Evolutionary conservation across 2,113 vertebrate species (phyloP).

Genomic region (Protomyctophum bolini): DNA sequence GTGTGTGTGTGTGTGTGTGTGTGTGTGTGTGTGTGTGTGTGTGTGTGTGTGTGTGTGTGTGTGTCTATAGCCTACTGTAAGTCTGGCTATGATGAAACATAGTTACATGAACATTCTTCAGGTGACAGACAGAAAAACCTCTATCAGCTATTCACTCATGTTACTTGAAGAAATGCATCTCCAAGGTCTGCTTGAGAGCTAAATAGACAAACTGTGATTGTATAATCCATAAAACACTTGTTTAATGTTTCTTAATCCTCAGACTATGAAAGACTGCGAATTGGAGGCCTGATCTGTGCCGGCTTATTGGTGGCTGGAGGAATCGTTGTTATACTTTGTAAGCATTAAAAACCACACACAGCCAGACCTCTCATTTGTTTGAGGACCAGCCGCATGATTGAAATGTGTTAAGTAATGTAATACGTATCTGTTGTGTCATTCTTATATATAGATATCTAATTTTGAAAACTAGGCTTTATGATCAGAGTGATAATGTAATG

Average conservation of each 20-base stretch:
- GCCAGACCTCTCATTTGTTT: not conserved
- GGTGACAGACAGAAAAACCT: no score
- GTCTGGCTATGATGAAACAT: not conserved
- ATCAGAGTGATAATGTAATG: not conserved
- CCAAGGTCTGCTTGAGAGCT: not conserved
- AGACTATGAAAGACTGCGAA: conserved; percentile 80
- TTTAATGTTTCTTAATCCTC: conserved; percentile 4
- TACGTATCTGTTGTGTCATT: not conserved
- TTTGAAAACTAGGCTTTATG: not conserved
- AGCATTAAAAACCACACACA: conserved; percentile 43
- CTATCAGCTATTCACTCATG: no score
- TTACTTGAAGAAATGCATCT: no score
- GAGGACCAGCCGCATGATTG: not conserved
- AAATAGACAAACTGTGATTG: not conserved
- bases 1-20: conserved; percentile 17
- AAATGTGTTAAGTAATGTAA: not conserved
- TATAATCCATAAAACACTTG: not conserved
- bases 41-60: not conserved
- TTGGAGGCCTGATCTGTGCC: conserved; percentile 72
- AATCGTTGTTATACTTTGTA: conserved; percentile 63
- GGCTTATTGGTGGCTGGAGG: conserved; percentile 67
- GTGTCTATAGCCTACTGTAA: not conserved
- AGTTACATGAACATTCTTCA: no score
- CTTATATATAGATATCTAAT: not conserved
- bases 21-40: not conserved